phyloP scores from a whole-genome alignment of 2,113 vertebrate species.

The Oryzias javanicus region DNA sequence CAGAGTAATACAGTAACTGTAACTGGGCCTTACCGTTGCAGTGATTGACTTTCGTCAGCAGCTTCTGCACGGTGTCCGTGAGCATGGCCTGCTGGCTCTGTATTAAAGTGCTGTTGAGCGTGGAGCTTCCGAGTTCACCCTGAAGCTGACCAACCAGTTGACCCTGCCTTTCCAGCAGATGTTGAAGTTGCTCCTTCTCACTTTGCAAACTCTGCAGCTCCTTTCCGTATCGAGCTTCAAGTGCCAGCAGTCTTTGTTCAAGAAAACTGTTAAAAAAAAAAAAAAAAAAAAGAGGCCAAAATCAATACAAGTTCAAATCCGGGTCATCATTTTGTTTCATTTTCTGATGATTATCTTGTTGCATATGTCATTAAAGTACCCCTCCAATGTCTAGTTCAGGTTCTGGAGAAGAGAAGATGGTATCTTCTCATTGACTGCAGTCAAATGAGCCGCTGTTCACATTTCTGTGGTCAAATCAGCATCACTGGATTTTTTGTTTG shows the following conservation, averaged over 20 bases:
- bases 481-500: too few relatives aligned
- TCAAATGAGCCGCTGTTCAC: too few relatives aligned
- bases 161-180: slow-evolving; percentile 73
- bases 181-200: slow-evolving; percentile 78
- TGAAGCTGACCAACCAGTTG: slow-evolving; percentile 73
- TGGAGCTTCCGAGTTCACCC: slow-evolving; percentile 72
- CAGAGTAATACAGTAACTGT: neutral
- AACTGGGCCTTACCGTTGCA: slow-evolving; percentile 72
- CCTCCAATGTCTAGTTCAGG: too few relatives aligned
- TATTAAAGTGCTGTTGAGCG: slow-evolving; percentile 72
- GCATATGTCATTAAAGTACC: neutral
- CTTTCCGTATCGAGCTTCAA: slow-evolving; percentile 72
- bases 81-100: slow-evolving; percentile 78
- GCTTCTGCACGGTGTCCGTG: slow-evolving; percentile 73
- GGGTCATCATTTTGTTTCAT: neutral
- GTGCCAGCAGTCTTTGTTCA: slow-evolving; percentile 74
- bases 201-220: slow-evolving; percentile 71
- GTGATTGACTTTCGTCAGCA: slow-evolving; percentile 71
- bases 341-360: too few relatives aligned
- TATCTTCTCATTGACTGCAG: too few relatives aligned
- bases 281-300: neutral
- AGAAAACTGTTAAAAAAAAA: slow-evolving; percentile 66
- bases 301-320: neutral
- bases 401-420: too few relatives aligned
- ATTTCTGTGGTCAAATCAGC: too few relatives aligned